Evolutionary conservation across 2,888 invertebrate genomes (phyloP).

Genomic region (Nomada goodeniana): DNA sequence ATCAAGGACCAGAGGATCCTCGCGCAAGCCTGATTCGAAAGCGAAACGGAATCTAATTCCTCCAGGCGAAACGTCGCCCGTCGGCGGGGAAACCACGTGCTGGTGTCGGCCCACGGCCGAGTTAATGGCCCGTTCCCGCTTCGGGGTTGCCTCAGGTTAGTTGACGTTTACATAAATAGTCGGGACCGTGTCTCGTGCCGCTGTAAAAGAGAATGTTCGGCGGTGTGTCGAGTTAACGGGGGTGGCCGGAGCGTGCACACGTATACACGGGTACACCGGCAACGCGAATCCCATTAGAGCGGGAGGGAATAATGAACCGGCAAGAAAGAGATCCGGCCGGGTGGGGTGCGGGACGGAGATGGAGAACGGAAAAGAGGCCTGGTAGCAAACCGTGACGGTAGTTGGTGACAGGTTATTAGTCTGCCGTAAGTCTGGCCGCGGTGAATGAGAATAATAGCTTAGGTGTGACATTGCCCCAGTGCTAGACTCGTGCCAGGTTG

Average conservation of each 20-base stretch:
- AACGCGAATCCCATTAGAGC: constrained; percentile 28
- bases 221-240: constrained; percentile 18
- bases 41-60: constrained; percentile 22
- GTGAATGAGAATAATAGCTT: constrained; percentile 79
- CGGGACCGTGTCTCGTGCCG: constrained; percentile 23
- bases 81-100: constrained; percentile 46
- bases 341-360: background rate
- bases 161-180: constrained; percentile 65
- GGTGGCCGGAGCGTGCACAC: background rate
- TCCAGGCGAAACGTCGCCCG: constrained; percentile 11
- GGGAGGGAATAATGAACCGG: constrained; percentile 17
- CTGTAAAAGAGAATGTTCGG: constrained; percentile 44
- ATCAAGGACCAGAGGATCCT: background rate
- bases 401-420: constrained; percentile 79
- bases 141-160: constrained; percentile 65
- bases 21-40: too few relatives aligned
- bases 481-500: constrained; percentile 75
- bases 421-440: constrained; percentile 77
- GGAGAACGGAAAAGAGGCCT: constrained; percentile 42
- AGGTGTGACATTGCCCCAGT: constrained; percentile 82
- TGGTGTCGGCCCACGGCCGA: constrained; percentile 67
- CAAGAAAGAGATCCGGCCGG: background rate
- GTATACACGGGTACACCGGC: background rate
- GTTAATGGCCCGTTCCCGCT: constrained; percentile 68
- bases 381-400: constrained; percentile 64